phyloP scores from a whole-genome alignment of 2,888 invertebrate species.

The Drosophila limbata region DNA sequence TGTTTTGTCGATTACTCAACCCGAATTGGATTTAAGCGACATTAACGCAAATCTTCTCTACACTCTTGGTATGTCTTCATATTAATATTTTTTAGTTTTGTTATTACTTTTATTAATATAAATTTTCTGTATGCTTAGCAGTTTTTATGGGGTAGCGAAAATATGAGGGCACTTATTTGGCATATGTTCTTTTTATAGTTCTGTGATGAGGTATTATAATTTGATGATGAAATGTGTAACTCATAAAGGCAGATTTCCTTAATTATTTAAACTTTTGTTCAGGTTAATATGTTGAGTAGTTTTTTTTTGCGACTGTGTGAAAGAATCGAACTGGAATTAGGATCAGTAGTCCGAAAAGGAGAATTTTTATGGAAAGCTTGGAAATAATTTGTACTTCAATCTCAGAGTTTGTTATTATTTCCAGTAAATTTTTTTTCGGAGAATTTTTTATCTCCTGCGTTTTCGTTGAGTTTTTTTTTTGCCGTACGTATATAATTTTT shows the following conservation, averaged over 20 bases:
- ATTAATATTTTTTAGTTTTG: conserved; percentile 1
- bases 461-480: conserved; percentile 27
- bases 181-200: conserved; percentile 14
- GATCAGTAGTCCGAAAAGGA: neutral
- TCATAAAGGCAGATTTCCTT: neutral
- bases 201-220: neutral
- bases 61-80: conserved; percentile 61
- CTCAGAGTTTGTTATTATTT: neutral
- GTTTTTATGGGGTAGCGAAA: conserved; percentile 13
- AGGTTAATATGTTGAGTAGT: neutral
- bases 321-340: neutral
- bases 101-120: conserved; percentile 19
- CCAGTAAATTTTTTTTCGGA: neutral
- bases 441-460: conserved; percentile 3
- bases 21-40: conserved; percentile 61
- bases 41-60: conserved; percentile 32
- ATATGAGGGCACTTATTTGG: conserved; percentile 32
- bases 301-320: neutral
- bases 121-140: conserved; percentile 21
- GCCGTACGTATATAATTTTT: conserved; percentile 27
- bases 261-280: neutral
- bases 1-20: conserved; percentile 44
- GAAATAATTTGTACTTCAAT: no score
- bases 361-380: no score
- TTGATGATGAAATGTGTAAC: conserved; percentile 4